A percentile compares a stretch with the other conserved stretches of the same genome.
phyloP scores from a whole-genome alignment of 2,888 invertebrate species.

The Drosophila pegasa region DNA sequence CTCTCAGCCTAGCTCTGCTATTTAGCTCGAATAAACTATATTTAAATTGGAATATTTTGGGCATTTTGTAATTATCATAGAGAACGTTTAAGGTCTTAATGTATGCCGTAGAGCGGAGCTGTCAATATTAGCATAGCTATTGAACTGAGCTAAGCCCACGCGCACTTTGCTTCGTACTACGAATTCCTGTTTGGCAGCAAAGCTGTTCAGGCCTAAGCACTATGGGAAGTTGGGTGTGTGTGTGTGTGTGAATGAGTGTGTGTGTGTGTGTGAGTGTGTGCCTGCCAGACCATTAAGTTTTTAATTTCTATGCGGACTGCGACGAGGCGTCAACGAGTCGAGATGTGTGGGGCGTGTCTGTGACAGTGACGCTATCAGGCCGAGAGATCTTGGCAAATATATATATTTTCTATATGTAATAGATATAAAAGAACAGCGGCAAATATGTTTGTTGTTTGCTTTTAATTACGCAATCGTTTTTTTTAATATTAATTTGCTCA shows the following conservation, averaged over 20 bases:
- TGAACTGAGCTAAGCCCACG: constrained; percentile 5
- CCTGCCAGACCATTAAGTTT: constrained; percentile 65
- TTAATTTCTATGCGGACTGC: constrained; percentile 55
- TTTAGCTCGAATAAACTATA: neutral
- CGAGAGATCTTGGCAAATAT: constrained; percentile 16
- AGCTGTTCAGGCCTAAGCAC: constrained; percentile 7
- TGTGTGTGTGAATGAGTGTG: constrained; percentile 1
- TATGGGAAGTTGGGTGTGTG: neutral
- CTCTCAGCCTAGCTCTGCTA: neutral
- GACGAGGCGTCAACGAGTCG: constrained; percentile 27
- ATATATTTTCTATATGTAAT: neutral
- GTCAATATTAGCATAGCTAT: constrained; percentile 13
- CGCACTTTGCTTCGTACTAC: neutral
- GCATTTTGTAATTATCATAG: neutral
- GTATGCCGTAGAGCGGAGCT: neutral
- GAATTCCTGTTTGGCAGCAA: neutral
- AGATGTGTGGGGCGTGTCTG: constrained; percentile 11
- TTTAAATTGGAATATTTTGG: neutral
- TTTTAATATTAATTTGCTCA: constrained; percentile 52
- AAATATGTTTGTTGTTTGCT: constrained; percentile 58
- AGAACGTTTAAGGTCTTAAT: neutral
- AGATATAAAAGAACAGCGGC: constrained; percentile 10
- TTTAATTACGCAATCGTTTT: constrained; percentile 70
- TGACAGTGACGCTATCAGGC: constrained; percentile 14
- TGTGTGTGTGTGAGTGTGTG: constrained; percentile 17